A percentile compares a stretch with the other conserved stretches of the same genome.
Conservation (phyloP, 2,888 invertebrate species). For the Brachylomia viminalis region DNA sequence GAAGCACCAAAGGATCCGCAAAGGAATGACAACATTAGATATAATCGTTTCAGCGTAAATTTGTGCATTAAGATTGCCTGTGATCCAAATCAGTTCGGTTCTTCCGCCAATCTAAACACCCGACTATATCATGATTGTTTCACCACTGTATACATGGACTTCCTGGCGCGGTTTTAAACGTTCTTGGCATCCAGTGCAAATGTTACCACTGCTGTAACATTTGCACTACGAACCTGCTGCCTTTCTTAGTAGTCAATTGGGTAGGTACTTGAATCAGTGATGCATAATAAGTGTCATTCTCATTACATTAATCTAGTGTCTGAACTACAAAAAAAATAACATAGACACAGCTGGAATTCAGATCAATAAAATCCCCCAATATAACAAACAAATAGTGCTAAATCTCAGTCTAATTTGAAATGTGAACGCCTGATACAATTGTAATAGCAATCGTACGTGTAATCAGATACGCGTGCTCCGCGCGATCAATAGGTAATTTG, state of each 20-base stretch:
- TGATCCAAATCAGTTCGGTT: too few species aligned
- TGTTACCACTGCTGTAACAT: too few species aligned
- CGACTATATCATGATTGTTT: too few species aligned
- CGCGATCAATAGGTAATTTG: constrained; percentile 67
- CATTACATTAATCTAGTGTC: not conserved
- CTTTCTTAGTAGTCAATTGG: not conserved
- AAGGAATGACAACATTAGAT: too few species aligned
- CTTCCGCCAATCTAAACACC: too few species aligned
- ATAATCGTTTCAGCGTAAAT: too few species aligned
- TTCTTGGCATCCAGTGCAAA: too few species aligned
- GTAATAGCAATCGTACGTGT: constrained; percentile 63
- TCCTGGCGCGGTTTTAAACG: too few species aligned
- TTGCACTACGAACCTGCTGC: not conserved
- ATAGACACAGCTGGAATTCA: constrained; percentile 26
- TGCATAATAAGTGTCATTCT: not conserved
- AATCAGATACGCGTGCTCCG: constrained; percentile 64
- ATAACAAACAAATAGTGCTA: constrained; percentile 46
- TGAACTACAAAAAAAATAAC: not conserved
- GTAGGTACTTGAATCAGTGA: not conserved
- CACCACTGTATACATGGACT: too few species aligned
- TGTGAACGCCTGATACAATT: constrained; percentile 62
- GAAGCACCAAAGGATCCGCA: too few species aligned
- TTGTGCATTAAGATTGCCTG: too few species aligned
- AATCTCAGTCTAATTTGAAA: constrained; percentile 43
- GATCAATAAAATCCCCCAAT: too few species aligned